Evolutionary conservation across 2,113 vertebrate genomes (phyloP).

Genomic region (Megalops atlanticus): DNA sequence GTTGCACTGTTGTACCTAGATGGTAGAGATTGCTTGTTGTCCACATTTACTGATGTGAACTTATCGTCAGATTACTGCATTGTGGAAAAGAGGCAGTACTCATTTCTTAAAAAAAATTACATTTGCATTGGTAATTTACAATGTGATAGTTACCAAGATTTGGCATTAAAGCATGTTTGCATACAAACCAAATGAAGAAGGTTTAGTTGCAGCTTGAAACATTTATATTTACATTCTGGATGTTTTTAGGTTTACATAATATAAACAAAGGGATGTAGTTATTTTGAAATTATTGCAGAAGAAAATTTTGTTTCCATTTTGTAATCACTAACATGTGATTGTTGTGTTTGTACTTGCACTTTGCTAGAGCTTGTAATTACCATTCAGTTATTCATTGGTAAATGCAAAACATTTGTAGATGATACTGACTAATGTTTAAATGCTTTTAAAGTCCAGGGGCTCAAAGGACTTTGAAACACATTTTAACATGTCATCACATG

Average conservation of each 20-base stretch:
- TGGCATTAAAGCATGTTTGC: conserved; percentile 26
- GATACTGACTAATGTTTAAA: no score
- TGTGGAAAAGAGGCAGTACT: conserved; percentile 43
- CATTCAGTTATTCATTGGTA: no score
- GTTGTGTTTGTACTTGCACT: no score
- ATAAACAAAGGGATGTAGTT: no score
- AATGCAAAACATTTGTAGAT: no score
- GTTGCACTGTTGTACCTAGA: neutral
- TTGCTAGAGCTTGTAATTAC: no score
- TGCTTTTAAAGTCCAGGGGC: no score
- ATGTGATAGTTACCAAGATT: neutral
- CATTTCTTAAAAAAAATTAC: neutral
- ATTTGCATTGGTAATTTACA: conserved; percentile 55
- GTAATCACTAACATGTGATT: neutral
- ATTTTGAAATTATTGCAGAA: neutral
- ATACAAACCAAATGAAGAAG: conserved; percentile 30
- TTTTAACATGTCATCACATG: no score
- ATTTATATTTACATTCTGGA: no score
- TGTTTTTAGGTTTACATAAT: no score
- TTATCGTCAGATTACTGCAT: neutral
- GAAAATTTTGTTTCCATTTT: neutral
- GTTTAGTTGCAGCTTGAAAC: no score
- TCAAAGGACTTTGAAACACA: no score
- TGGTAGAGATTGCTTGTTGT: neutral
- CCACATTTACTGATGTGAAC: neutral